Conservation (phyloP, 2,888 invertebrate genomes). For the Rhamnusium bicolor region DNA sequence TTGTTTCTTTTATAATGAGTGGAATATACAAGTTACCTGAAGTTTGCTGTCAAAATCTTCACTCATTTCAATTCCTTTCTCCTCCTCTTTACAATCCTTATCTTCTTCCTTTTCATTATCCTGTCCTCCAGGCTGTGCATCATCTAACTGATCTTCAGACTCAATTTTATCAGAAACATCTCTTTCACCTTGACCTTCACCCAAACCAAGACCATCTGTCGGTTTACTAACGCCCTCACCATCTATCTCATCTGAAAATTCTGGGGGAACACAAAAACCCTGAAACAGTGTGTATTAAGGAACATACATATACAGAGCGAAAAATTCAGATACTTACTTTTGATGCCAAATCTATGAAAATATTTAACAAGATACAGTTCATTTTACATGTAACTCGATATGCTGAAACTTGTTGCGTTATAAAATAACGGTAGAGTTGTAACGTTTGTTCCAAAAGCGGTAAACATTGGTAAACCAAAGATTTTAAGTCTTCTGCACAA, state of each 20-base stretch:
- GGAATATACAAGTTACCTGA: conserved; percentile 72
- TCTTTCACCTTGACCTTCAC: conserved; percentile 93
- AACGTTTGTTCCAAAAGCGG: conserved; percentile 87
- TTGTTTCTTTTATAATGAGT: not conserved
- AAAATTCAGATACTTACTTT: conserved; percentile 72
- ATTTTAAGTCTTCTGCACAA: conserved; percentile 56
- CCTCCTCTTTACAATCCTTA: conserved; percentile 88
- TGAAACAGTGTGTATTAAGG: conserved; percentile 57
- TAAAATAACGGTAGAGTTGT: conserved; percentile 83
- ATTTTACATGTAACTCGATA: conserved; percentile 89
- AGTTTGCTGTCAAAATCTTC: conserved; percentile 94
- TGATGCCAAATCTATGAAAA: conserved; percentile 87
- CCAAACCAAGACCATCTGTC: conserved; percentile 88
- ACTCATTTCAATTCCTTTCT: conserved; percentile 95
- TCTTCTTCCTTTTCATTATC: conserved; percentile 79
- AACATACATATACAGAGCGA: not conserved
- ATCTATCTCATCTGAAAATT: conserved; percentile 82
- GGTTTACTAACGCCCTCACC: conserved; percentile 71
- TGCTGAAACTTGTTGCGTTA: conserved; percentile 84
- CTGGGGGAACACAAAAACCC: conserved; percentile 95
- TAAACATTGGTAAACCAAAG: conserved; percentile 64
- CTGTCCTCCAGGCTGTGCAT: conserved; percentile 86
- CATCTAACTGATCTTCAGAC: conserved; percentile 94
- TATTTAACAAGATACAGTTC: conserved; percentile 84
- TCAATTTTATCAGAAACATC: conserved; percentile 95